Percentiles rank a stretch among this genome's conserved stretches.
Conservation (phyloP, 2,113 vertebrate species). For the Bos taurus region ARS-UCD2.0 NC_037335.1:110913501-110914000, state of each 20-base stretch:
- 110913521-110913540: neutral
- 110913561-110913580: rapidly evolving
- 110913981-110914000: neutral
- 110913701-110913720: rapidly evolving
- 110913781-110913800: neutral
- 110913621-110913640: neutral
- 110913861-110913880: neutral
- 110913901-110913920: neutral
- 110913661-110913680: neutral
- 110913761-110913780: neutral
- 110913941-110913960: neutral
- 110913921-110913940: neutral
- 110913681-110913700: neutral
- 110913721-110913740: neutral
- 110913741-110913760: neutral
- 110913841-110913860: neutral
- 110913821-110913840: neutral
- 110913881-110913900: neutral
- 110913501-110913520: neutral
- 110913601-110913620: neutral
- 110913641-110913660: neutral
- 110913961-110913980: neutral
- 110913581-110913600: neutral
- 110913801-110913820: neutral
- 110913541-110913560: rapidly evolving